Base-by-base conservation (phyloP, 1,140 invertebrate genomes). In the Gonioctena quinquepunctata region DNA sequence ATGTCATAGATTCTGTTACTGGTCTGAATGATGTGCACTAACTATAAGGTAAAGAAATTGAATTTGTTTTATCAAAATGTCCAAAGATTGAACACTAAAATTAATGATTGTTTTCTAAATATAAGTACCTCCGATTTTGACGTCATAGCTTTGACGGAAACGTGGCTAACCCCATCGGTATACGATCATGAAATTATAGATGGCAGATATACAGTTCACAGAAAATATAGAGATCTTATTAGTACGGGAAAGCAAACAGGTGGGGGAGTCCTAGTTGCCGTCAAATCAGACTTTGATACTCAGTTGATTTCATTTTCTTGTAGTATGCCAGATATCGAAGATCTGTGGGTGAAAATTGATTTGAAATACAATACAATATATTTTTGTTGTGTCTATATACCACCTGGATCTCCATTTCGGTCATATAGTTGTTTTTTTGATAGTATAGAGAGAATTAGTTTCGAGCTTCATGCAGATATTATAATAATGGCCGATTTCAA, bases 71-170 rank as follows among this genome's bases (percentile, higher is more conserved):
- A 54, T 54, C 50, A 54, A 22, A 54, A 54, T 22, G 50, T 54
- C 0, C 50, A 54, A 54, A 5, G 18, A 16, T 54, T 54, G 18
- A 54, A 54, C 50, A 54, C 18, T 21, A 54, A 54, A 21, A 54
- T 54, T 54, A 19, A 54, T 54, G n/a, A 54, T 18, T 21, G 50
- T 54, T 54, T 54, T 54, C 1, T 21, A 21, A 16, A 54, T 54
- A 13, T 54, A 4, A 21, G 50, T 54, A 54, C 50, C 50, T 61
- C 23, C n/a, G 2, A 33, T 18, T 61, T 27, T 0, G 1, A 4
- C 6, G 59, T 61, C 25, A 61, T 61, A 26, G 59, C 27, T 61
- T 25, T 61, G 59, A 61, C 59, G 23, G 27, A 27, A n/a, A 33
- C 23, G 59, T 33, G 59, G 59, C 2, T 61, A 27, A 27, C 59